Evolutionary conservation across 2,888 invertebrate species (phyloP).

Genomic region (Caenorhabditis becei): DNA sequence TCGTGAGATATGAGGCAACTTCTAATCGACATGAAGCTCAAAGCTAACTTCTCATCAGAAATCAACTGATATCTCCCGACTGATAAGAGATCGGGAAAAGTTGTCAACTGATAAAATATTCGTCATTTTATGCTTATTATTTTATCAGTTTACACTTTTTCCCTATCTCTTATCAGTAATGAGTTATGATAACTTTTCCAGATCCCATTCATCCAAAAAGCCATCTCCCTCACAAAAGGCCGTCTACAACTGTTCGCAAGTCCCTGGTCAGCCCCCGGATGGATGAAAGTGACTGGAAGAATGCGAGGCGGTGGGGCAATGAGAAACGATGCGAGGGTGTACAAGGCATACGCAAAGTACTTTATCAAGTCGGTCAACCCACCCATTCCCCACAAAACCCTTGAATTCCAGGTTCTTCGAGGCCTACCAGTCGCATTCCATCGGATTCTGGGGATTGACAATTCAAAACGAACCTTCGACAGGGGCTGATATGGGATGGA

Average conservation of each 20-base stretch:
- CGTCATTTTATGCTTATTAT: too few species aligned
- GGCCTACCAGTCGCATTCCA: conserved; percentile 86
- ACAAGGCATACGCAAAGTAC: conserved; percentile 86
- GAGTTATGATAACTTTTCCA: too few species aligned
- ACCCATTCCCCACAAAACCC: not conserved
- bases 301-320: conserved; percentile 79
- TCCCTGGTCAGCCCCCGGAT: conserved; percentile 85
- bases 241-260: conserved; percentile 83
- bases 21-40: too few species aligned
- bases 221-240: conserved; percentile 49
- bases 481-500: conserved; percentile 82
- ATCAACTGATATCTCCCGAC: too few species aligned
- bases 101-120: too few species aligned
- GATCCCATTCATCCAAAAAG: conserved; percentile 75
- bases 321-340: conserved; percentile 39
- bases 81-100: too few species aligned
- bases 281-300: conserved; percentile 84
- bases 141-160: too few species aligned
- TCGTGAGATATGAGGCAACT: too few species aligned
- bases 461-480: conserved; percentile 88
- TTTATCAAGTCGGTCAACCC: conserved; percentile 84
- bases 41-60: too few species aligned
- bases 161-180: too few species aligned
- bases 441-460: conserved; percentile 88
- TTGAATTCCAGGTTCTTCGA: conserved; percentile 86